These are phyloP conservation scores for Brachymystax lenok DNA, from an alignment of 2,797 vertebrate genomes.

Conservation along the genomic window DNA sequence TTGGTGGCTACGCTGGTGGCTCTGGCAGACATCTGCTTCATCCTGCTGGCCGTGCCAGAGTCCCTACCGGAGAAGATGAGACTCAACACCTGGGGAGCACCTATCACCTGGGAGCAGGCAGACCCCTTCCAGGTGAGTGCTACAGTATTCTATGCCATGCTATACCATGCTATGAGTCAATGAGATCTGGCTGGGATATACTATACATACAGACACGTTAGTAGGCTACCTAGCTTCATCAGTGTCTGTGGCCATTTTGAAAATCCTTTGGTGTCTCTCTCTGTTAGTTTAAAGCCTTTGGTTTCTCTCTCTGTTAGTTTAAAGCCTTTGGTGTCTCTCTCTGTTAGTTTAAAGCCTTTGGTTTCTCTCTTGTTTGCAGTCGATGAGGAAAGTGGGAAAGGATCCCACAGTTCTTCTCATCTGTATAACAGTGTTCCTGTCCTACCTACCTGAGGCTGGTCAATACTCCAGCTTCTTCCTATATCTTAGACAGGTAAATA, in stretches of 20 bases:
- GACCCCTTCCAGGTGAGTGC: slow-evolving; percentile 87
- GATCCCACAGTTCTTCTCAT: slow-evolving; percentile 86
- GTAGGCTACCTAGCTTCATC: not conserved
- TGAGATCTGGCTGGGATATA: not conserved
- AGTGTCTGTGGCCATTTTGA: not conserved
- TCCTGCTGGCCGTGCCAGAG: slow-evolving; percentile 89
- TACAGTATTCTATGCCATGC: not conserved
- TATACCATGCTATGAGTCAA: not conserved
- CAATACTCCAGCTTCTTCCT: slow-evolving; percentile 98
- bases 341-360: no score
- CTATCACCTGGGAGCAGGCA: slow-evolving; percentile 92
- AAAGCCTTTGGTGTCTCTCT: no score
- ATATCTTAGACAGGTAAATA: slow-evolving; percentile 88
- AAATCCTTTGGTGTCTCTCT: not conserved
- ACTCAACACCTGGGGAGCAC: slow-evolving; percentile 85
- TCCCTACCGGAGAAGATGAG: slow-evolving; percentile 92
- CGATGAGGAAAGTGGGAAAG: slow-evolving; percentile 90
- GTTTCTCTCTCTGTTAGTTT: no score
- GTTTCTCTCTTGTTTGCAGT: slow-evolving; percentile 67
- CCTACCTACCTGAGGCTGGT: slow-evolving; percentile 92
- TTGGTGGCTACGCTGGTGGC: slow-evolving; percentile 87
- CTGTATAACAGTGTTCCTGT: slow-evolving; percentile 93
- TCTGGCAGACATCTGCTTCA: slow-evolving; percentile 89
- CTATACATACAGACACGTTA: not conserved
- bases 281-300: no score